These are phyloP conservation scores for Rhinella marina DNA, from an alignment of 2,797 vertebrate species.

Conservation along the genomic window DNA sequence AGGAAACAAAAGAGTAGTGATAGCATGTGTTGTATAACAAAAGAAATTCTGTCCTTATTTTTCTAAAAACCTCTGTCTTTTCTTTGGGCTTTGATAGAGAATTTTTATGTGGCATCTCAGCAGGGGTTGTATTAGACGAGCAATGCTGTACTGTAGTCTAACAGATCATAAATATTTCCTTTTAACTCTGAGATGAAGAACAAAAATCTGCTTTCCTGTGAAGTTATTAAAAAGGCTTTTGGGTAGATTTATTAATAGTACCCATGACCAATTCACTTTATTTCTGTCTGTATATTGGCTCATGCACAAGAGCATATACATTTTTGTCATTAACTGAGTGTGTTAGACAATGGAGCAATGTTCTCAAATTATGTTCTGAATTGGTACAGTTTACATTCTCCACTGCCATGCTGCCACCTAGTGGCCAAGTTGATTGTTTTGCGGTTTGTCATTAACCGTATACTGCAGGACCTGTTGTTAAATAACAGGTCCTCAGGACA, in stretches of 20 bases:
- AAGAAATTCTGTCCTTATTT: not conserved
- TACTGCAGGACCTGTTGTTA: too few relatives aligned
- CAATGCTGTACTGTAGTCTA: constrained; percentile 14
- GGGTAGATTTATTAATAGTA: constrained; percentile 7
- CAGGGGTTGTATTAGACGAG: constrained; percentile 11
- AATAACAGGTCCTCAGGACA: too few relatives aligned
- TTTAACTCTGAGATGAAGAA: constrained; percentile 25
- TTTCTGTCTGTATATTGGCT: too few relatives aligned
- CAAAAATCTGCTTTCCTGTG: not conserved
- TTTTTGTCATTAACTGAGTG: too few relatives aligned
- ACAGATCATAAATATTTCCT: constrained; percentile 58
- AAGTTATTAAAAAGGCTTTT: constrained; percentile 6
- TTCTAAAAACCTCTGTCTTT: not conserved
- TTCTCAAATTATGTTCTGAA: too few relatives aligned
- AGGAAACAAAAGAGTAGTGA: not conserved
- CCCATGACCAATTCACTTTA: not conserved
- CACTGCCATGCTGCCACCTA: too few relatives aligned
- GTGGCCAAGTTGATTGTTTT: too few relatives aligned
- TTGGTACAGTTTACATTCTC: too few relatives aligned
- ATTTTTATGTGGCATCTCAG: constrained; percentile 20
- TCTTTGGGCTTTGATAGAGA: constrained; percentile 24
- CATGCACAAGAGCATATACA: too few relatives aligned
- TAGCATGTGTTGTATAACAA: not conserved
- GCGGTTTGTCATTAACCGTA: too few relatives aligned
- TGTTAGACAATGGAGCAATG: too few relatives aligned